A percentile compares a stretch with the other conserved stretches of the same genome.
Evolutionary conservation across 2,113 vertebrate genomes (phyloP).

Genomic region (Mormoops blainvillei): DNA sequence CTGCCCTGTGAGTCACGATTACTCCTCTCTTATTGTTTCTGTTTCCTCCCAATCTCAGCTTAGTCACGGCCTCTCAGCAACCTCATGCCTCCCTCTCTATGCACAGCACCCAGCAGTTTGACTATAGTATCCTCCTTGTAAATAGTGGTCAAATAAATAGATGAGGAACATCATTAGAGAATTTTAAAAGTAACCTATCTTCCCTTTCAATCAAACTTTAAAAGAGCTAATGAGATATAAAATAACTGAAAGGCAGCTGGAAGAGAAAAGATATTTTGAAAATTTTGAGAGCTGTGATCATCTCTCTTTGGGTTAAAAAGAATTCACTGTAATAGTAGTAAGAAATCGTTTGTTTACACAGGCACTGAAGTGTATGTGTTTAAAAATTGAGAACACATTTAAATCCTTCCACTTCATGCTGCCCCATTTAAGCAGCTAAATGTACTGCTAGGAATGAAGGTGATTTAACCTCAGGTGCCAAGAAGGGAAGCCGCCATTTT

Average conservation of each 20-base stretch:
- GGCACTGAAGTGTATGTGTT: not conserved
- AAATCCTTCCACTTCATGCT: not conserved
- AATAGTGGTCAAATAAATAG: not conserved
- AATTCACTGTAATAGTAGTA: not conserved
- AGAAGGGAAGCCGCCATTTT: not conserved
- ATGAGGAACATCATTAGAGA: not conserved
- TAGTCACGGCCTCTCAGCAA: not conserved
- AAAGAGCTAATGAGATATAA: not conserved
- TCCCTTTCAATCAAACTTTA: not conserved
- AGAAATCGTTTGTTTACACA: slow-evolving; percentile 14
- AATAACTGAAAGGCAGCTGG: not conserved
- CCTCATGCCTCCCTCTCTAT: not conserved
- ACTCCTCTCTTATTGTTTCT: not conserved
- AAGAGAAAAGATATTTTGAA: slow-evolving; percentile 16
- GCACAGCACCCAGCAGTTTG: not conserved
- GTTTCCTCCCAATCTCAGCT: not conserved
- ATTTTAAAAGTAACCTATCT: not conserved
- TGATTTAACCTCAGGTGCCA: not conserved
- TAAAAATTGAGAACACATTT: not conserved
- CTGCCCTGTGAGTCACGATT: slow-evolving; percentile 37
- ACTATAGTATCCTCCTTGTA: not conserved
- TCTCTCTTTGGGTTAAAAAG: not conserved
- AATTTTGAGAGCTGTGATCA: not conserved
- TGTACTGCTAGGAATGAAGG: not conserved
- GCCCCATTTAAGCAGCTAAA: not conserved